A percentile compares a stretch with the other conserved stretches of the same genome.
Conservation (phyloP, 1,140 invertebrate genomes). For the Halictus rubicundus region DNA sequence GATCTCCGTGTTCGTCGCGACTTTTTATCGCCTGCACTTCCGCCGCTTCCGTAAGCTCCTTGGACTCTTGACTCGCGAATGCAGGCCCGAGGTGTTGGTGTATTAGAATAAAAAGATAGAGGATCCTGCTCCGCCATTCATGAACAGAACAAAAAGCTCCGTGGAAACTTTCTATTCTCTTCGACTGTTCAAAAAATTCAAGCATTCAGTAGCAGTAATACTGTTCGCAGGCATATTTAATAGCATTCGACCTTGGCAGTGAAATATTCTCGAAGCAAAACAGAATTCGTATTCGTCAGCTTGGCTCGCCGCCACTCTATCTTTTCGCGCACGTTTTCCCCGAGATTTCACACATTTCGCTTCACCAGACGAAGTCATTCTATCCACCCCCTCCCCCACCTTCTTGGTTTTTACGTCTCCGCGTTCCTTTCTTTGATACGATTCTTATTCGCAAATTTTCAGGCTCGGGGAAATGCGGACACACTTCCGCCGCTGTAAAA, state of each 20-base stretch:
- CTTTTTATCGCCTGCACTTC: slow-evolving; percentile 48
- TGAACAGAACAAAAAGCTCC: background rate
- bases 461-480: background rate
- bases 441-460: background rate
- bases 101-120: slow-evolving; percentile 42
- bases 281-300: background rate
- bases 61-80: slow-evolving; percentile 21
- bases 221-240: no score
- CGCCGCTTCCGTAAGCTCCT: slow-evolving; percentile 16
- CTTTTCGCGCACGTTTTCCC: background rate
- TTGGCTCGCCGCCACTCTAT: background rate
- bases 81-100: background rate
- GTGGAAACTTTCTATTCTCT: background rate
- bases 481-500: background rate
- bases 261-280: background rate
- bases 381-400: no score
- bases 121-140: background rate
- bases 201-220: no score
- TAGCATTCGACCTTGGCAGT: no score
- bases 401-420: background rate
- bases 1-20: slow-evolving; percentile 7
- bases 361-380: background rate
- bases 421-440: background rate
- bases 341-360: background rate
- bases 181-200: no score